Evolutionary conservation across 2,888 invertebrate genomes (phyloP).

Genomic region (Campopleginae sp.): DNA sequence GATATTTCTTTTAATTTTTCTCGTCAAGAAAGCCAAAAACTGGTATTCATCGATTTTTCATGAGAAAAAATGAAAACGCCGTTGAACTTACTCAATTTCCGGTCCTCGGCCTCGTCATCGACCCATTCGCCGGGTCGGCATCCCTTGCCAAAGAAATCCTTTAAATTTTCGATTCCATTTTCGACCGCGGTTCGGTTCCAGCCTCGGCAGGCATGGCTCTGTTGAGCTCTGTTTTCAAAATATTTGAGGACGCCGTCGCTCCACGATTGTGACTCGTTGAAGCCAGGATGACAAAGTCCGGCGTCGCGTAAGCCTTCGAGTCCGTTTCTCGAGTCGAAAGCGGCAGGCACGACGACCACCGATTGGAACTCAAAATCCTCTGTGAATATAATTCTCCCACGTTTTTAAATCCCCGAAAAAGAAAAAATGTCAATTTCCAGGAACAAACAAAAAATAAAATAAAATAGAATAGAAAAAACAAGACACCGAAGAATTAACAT

Average conservation of each 20-base stretch:
- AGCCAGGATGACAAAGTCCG: conserved; percentile 89
- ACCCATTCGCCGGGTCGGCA: conserved; percentile 92
- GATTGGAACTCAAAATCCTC: conserved; percentile 86
- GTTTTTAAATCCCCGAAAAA: too few relatives aligned
- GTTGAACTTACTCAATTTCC: conserved; percentile 86
- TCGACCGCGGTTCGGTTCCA: conserved; percentile 82
- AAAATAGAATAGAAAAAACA: background rate
- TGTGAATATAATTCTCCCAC: conserved; percentile 71
- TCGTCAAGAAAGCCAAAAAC: too few relatives aligned
- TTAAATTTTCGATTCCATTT: conserved; percentile 87
- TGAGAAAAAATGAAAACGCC: too few relatives aligned
- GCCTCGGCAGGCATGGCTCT: conserved; percentile 77
- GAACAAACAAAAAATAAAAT: conserved; percentile 2
- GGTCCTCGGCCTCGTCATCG: conserved; percentile 85
- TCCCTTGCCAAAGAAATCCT: conserved; percentile 88
- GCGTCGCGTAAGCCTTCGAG: conserved; percentile 85
- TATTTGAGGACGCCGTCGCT: conserved; percentile 87
- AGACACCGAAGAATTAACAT: too few relatives aligned
- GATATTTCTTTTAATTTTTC: too few relatives aligned
- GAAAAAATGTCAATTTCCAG: too few relatives aligned
- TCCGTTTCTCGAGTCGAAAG: conserved; percentile 80
- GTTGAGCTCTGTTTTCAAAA: conserved; percentile 85
- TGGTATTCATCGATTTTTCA: too few relatives aligned
- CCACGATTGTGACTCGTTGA: conserved; percentile 86
- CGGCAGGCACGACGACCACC: conserved; percentile 86